Percentiles rank a stretch among this genome's conserved stretches.
phyloP scores from a whole-genome alignment of 2,113 vertebrate species.

The Felis catus region DNA sequence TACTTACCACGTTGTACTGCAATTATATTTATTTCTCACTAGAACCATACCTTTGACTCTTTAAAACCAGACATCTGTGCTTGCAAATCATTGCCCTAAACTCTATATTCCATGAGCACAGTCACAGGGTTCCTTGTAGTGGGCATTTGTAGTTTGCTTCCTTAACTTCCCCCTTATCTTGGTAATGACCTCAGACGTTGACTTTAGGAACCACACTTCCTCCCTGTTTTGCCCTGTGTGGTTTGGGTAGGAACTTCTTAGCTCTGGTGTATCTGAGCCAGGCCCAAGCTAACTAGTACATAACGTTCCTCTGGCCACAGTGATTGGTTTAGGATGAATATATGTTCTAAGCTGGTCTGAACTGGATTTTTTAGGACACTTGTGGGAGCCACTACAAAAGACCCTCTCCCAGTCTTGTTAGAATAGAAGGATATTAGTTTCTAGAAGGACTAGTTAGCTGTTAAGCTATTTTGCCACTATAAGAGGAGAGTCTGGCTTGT shows the following conservation, averaged over 20 bases:
- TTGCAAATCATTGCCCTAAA: background rate
- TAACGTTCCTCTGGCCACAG: background rate
- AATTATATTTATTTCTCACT: background rate
- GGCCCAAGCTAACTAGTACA: background rate
- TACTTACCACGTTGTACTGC: background rate
- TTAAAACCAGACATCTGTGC: background rate
- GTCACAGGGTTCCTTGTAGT: background rate
- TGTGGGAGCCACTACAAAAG: background rate
- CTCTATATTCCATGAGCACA: background rate
- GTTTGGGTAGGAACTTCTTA: slow-evolving; percentile 27
- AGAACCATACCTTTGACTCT: background rate
- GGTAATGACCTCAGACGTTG: background rate
- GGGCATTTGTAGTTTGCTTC: background rate
- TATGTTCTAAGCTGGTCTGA: background rate
- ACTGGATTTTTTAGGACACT: background rate
- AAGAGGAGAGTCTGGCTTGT: background rate
- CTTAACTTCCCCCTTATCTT: background rate
- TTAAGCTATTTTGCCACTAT: background rate
- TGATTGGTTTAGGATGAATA: background rate
- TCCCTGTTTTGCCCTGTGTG: background rate
- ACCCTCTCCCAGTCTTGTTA: background rate
- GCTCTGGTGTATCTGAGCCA: background rate
- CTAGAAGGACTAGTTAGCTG: background rate
- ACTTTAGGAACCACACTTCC: background rate
- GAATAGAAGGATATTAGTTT: background rate